These are phyloP conservation scores for Desmodus rotundus DNA, from an alignment of 2,113 vertebrate species.

Conservation along the genomic window DNA sequence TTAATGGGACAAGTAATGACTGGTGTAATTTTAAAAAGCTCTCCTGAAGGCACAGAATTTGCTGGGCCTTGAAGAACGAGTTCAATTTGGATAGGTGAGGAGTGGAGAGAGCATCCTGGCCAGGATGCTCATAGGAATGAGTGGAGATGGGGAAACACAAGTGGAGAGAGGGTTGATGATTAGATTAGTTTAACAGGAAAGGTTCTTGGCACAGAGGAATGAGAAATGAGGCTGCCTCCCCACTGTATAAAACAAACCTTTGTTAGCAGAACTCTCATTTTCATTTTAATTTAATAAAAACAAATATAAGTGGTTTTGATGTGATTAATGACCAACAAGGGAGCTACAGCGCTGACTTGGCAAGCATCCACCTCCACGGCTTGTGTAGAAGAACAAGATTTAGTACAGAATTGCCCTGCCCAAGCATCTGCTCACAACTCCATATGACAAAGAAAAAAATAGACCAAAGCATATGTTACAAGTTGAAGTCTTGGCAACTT, in stretches of 20 bases:
- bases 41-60: background rate
- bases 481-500: conserved; percentile 13
- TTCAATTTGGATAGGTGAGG: background rate
- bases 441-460: conserved; percentile 28
- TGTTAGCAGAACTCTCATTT: conserved; percentile 37
- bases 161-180: background rate
- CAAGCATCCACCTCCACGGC: background rate
- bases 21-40: background rate
- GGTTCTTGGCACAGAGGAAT: background rate
- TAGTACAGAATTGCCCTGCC: conserved; percentile 43
- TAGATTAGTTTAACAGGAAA: conserved; percentile 20
- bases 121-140: background rate
- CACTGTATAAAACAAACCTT: conserved; percentile 14
- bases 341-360: background rate
- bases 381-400: conserved; percentile 32
- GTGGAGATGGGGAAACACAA: background rate
- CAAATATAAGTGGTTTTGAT: conserved; percentile 51
- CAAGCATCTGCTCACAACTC: conserved; percentile 58
- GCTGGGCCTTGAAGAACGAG: background rate
- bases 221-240: background rate
- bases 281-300: conserved; percentile 62
- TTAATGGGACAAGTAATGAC: background rate
- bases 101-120: background rate
- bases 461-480: conserved; percentile 49
- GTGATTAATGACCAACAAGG: conserved; percentile 48